Conservation (phyloP, 2,888 invertebrate species). For the Amphiduros pacificus region DNA sequence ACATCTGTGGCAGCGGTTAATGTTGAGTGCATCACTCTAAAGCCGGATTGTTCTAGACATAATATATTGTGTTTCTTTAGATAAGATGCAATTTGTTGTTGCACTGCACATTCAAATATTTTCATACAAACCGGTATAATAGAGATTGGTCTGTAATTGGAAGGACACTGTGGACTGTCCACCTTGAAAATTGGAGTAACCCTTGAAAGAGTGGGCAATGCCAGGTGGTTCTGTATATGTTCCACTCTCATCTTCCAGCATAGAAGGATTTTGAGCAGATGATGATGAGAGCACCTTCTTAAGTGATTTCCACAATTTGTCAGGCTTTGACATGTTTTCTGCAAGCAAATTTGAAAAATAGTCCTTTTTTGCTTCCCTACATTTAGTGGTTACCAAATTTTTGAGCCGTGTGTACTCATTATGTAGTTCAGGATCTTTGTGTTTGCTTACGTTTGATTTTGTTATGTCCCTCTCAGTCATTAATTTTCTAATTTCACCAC, state of each 20-base stretch:
- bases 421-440: not conserved
- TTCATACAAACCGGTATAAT: not conserved
- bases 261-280: not conserved
- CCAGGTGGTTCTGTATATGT: not conserved
- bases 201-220: not conserved
- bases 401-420: not conserved
- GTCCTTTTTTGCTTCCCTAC: not conserved
- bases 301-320: not conserved
- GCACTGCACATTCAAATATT: not conserved
- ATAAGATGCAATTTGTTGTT: not conserved
- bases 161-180: not conserved
- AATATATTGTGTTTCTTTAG: not conserved
- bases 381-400: not conserved
- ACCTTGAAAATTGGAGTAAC: not conserved
- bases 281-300: not conserved
- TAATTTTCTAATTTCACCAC: not conserved
- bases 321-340: not conserved
- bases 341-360: not conserved
- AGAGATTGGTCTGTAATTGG: not conserved
- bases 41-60: not conserved
- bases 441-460: not conserved
- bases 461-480: not conserved
- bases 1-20: not conserved
- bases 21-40: not conserved
- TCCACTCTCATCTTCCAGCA: not conserved